Percentiles rank a stretch among this genome's conserved stretches.
phyloP scores from a whole-genome alignment of 2,888 invertebrate genomes.

The Mythimna pallens region DNA sequence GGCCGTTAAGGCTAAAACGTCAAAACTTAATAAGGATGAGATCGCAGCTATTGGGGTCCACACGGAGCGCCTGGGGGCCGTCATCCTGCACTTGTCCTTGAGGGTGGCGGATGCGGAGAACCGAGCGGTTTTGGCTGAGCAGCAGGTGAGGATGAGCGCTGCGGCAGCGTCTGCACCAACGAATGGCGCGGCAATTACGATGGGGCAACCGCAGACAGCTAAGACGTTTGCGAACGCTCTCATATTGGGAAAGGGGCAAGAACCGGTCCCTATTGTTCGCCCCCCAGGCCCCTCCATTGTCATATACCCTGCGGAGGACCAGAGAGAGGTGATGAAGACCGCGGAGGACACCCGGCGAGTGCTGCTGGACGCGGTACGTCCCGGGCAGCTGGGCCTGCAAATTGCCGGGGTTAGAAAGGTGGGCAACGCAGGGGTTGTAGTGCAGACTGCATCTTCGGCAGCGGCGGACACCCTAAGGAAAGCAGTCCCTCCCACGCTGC shows the following conservation, averaged over 20 bases:
- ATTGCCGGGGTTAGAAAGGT: background rate
- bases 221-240: too few species aligned
- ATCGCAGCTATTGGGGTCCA: background rate
- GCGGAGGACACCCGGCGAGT: too few species aligned
- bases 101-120: background rate
- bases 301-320: too few species aligned
- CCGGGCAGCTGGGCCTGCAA: rapidly evolving
- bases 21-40: background rate
- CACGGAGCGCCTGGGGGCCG: background rate
- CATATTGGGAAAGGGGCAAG: too few species aligned
- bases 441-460: background rate
- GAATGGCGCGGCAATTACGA: too few species aligned
- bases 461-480: background rate
- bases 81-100: background rate
- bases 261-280: too few species aligned
- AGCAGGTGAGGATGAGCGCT: too few species aligned
- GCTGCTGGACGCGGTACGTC: background rate
- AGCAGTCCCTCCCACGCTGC: rapidly evolving
- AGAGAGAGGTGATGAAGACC: too few species aligned
- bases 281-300: too few species aligned
- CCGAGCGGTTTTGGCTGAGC: background rate
- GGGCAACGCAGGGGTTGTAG: background rate
- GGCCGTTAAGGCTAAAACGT: background rate
- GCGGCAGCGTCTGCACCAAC: too few species aligned
- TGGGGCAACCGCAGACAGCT: too few species aligned